Base-by-base conservation (phyloP, 2,888 invertebrate species). In the Ormyrus nitidulus region DNA sequence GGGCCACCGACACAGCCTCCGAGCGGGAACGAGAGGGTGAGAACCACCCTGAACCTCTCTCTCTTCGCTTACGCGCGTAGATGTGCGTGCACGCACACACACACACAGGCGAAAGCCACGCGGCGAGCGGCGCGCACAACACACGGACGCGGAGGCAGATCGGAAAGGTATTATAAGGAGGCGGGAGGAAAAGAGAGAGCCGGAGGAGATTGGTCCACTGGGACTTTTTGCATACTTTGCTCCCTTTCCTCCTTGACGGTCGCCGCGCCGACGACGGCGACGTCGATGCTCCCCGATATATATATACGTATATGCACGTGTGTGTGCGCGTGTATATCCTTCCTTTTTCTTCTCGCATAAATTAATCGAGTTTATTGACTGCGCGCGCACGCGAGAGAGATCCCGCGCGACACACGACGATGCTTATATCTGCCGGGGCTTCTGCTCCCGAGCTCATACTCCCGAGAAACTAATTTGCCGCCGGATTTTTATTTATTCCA, bases 1-100 rank as follows among this genome's bases (percentile, higher is more conserved):
- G 88, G 90, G 88, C 90, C 90, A 90, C 90, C 90, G 90, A 90
- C 89, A 89, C 89, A 88, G 88, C 84, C 85, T 86, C 85, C 84
- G 84, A 75, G 79, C 80, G 84, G 85, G 83, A 83, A 79, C 80
- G 83, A 85, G 87, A 86, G 89, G 89, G 89, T 89, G 88, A 87
- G 88, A 89, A 89, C 86, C 88, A 89, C 89, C 89, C 89, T 82
- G 86, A 84, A 83, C 83, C 72, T 79, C 62, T 56, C 69, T 68
- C 51, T 51, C 75, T 51, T 6, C 10, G 6, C 13, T n/a, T 0
- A 5, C 34, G 11, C 34, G 8, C 7, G 10, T 34, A 49, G 9
- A 34, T 44, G 34, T 11, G 34, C 9, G 44, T 51, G 53, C 10
- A 6, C 9, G 65, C 6, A 49, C 65, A 49, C 5, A 13, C 5